Conservation (phyloP, 2,797 vertebrate species). For the Mycteria americana region DNA sequence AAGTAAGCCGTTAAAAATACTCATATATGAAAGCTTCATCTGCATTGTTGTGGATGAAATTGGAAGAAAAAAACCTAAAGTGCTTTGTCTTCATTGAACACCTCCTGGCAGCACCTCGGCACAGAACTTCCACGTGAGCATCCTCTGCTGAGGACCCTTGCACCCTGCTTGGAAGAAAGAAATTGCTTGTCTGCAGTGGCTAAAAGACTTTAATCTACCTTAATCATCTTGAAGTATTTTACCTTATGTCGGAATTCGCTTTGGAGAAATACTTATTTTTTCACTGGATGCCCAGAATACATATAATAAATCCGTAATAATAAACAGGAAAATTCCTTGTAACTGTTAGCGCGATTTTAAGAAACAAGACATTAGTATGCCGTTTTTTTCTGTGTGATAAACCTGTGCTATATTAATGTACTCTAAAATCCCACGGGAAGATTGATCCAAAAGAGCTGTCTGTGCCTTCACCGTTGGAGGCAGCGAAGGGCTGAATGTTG, state of each 20-base stretch:
- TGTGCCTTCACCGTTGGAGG: background rate
- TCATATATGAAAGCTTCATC: background rate
- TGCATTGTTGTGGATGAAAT: background rate
- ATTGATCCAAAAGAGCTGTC: background rate
- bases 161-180: background rate
- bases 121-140: background rate
- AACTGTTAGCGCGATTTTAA: background rate
- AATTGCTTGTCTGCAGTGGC: constrained; percentile 15
- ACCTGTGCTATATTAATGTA: background rate
- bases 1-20: background rate
- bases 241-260: background rate
- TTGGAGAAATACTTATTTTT: background rate
- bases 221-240: constrained; percentile 10
- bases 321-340: background rate
- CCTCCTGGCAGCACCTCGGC: background rate
- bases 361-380: background rate
- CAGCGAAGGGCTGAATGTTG: background rate
- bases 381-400: background rate
- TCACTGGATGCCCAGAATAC: background rate
- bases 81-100: constrained; percentile 3
- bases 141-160: background rate
- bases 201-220: background rate
- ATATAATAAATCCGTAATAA: background rate
- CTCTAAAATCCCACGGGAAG: background rate
- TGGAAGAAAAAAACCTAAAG: background rate